These are phyloP conservation scores for Sceloporus tristichus DNA, from an alignment of 2,113 vertebrate species.

Conservation along the genomic window DNA sequence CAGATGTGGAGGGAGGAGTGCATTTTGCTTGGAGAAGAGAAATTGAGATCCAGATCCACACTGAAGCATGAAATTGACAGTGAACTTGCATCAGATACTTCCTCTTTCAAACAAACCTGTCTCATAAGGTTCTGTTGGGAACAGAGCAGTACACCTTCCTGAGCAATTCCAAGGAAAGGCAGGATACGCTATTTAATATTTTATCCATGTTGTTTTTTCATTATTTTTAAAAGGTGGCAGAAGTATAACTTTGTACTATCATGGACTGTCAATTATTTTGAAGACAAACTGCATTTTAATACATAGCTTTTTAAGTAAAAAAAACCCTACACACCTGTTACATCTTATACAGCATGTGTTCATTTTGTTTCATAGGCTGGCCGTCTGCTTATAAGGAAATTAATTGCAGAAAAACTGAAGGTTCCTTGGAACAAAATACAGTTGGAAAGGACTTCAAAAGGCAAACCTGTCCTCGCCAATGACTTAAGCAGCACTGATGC, in stretches of 20 bases:
- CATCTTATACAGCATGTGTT: not conserved
- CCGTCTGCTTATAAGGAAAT: slow-evolving; percentile 91
- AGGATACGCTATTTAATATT: not conserved
- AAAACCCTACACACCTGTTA: not conserved
- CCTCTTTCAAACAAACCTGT: not conserved
- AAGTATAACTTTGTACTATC: not conserved
- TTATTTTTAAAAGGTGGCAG: not conserved
- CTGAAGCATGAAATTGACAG: not conserved
- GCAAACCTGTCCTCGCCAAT: slow-evolving; percentile 90
- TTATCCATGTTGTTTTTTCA: not conserved
- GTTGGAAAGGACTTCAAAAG: slow-evolving; percentile 88
- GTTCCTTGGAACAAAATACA: slow-evolving; percentile 90
- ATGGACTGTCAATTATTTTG: not conserved
- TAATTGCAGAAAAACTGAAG: slow-evolving; percentile 88
- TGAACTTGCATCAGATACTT: not conserved
- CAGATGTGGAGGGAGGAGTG: too few relatives aligned
- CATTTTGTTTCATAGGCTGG: slow-evolving; percentile 83
- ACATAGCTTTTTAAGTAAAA: not conserved
- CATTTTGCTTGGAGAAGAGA: not conserved
- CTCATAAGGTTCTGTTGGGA: not conserved
- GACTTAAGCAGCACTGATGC: slow-evolving; percentile 49
- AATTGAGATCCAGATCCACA: not conserved
- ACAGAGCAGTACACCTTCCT: not conserved
- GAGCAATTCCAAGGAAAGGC: not conserved
- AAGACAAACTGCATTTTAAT: not conserved